Percentiles rank a stretch among this genome's conserved stretches.
Conservation (phyloP, 2,888 invertebrate genomes). For the Thera obeliscata region DNA sequence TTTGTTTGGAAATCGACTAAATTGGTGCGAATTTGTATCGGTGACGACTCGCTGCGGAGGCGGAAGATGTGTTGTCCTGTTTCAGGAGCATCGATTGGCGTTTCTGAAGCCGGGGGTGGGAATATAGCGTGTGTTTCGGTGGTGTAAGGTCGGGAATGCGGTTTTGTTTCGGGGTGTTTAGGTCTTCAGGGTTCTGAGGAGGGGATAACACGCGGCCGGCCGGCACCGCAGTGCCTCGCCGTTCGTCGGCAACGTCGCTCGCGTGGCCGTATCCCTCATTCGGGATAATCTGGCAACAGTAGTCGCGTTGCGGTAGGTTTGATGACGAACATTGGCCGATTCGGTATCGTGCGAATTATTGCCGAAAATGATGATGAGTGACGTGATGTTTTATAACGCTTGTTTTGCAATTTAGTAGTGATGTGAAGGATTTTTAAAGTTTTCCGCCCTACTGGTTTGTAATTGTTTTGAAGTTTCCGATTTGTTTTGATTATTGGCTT, state of each 20-base stretch:
- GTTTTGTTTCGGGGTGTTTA: constrained; percentile 63
- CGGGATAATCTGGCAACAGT: constrained; percentile 58
- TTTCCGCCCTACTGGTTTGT: constrained; percentile 56
- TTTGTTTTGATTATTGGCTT: constrained; percentile 31
- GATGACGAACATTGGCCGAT: constrained; percentile 50
- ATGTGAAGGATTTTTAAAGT: constrained; percentile 50
- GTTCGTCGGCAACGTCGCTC: constrained; percentile 68
- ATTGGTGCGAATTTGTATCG: constrained; percentile 68
- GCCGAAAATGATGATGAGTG: constrained; percentile 46
- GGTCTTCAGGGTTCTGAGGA: constrained; percentile 53
- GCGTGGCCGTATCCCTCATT: constrained; percentile 52
- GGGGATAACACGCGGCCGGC: constrained; percentile 72
- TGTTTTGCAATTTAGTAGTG: constrained; percentile 45
- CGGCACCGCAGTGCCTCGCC: constrained; percentile 79
- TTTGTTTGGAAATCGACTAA: constrained; percentile 53
- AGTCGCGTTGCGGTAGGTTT: constrained; percentile 74
- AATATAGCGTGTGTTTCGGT: constrained; percentile 50
- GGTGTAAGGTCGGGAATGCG: constrained; percentile 46
- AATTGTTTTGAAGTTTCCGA: constrained; percentile 33
- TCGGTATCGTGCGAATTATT: constrained; percentile 52
- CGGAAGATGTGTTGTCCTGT: constrained; percentile 80
- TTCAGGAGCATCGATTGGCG: constrained; percentile 81
- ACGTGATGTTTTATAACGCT: constrained; percentile 46
- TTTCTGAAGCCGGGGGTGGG: constrained; percentile 39
- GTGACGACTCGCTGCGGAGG: constrained; percentile 70